Base-by-base conservation (phyloP, 92 coral and sea anemone genomes). In the Bergia sp. region DNA sequence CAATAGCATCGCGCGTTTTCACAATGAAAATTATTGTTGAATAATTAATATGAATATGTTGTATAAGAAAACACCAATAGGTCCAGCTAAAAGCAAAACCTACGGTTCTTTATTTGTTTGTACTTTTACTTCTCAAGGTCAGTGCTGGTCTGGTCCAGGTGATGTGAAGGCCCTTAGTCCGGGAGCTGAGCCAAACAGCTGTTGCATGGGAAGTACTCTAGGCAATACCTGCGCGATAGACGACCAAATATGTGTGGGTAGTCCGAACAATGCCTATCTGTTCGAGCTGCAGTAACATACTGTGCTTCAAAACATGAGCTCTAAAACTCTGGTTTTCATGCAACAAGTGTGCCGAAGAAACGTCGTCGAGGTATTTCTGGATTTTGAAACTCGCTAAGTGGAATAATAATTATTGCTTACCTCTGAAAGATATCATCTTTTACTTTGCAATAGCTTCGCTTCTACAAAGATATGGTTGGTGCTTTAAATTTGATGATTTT, bases 61-160 rank as follows among this genome's bases (percentile, higher is more conserved):
- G 9, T 36, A n/a, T 67, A 21, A 13, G 29, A 67, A 67, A 67
- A n/a, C 74, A 73, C 37, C 77, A 8, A 18, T 37, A 67, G 23
- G 74, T 23, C 0, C 39, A 12, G 9, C 2, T 71, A 9, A 23
- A 4, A 0, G 49, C 0, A 71, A 3, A 29, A 71, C 16, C 0
- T 71, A 8, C 49, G 5, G 37, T 71, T 20, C 11, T 71, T 23
- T 71, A 3, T 73, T 8, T 41, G 18, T 38, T 73, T 29, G 45
- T 73, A 37, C 5, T 73, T 37, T 10, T 41, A 73, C 3, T 1
- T 73, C 45, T 11, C 37, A 73, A 73, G 77, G 77, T 20, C 42
- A 73, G 77, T 73, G 77, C 41, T 73, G 77, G 77, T 73, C 77
- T 7, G 77, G 42, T 7, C 77, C 43, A 12, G 41, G 42, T 38